Evolutionary conservation across 53 echinoderm and acorn worm genomes (phyloP).

Genomic region (Patiria pectinifera): DNA sequence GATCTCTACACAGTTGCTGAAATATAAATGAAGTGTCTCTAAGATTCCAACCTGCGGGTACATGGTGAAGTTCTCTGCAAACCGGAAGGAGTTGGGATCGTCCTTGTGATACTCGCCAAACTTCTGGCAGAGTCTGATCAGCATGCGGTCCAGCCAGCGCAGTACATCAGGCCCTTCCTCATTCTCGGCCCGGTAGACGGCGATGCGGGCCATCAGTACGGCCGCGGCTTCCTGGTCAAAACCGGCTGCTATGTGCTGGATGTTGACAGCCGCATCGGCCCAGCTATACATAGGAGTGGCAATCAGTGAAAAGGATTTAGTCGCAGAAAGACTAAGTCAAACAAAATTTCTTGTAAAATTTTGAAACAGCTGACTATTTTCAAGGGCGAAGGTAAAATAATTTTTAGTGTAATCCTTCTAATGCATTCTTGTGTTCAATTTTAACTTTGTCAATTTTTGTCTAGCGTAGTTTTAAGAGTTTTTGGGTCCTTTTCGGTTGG

Average conservation of each 20-base stretch:
- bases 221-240: slow-evolving; percentile 98
- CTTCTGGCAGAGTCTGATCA: slow-evolving; percentile 98
- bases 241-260: slow-evolving; percentile 92
- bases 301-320: not conserved
- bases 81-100: slow-evolving; percentile 92
- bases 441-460: not conserved
- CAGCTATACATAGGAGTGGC: slow-evolving; percentile 64
- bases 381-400: no score
- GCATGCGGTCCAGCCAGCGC: slow-evolving; percentile 96
- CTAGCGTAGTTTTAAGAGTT: not conserved
- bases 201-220: slow-evolving; percentile 94
- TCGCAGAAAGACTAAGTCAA: not conserved
- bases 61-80: slow-evolving; percentile 91
- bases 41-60: slow-evolving; percentile 87
- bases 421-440: no score
- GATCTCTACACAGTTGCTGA: no score
- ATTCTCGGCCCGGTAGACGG: slow-evolving; percentile 84
- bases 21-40: no score
- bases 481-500: no score
- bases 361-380: no score
- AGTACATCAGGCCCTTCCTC: slow-evolving; percentile 96
- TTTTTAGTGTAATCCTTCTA: no score
- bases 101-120: slow-evolving; percentile 99
- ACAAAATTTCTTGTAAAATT: not conserved
- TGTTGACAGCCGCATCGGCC: slow-evolving; percentile 95